These are phyloP conservation scores for Argyresthia goedartella DNA, from an alignment of 2,888 invertebrate genomes.

Conservation along the genomic window DNA sequence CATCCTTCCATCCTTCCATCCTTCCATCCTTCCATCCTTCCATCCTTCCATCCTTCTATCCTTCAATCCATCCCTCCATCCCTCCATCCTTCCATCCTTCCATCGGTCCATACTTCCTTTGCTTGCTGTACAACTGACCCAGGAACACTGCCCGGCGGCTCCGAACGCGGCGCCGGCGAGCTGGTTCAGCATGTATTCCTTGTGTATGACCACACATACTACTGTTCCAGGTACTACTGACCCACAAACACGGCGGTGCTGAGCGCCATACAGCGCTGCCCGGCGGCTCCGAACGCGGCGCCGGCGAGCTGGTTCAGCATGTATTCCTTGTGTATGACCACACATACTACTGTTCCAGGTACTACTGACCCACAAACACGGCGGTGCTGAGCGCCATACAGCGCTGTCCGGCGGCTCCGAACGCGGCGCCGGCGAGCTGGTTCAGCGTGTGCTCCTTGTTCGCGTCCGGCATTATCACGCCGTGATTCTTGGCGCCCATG, in stretches of 20 bases:
- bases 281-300: conserved; percentile 99
- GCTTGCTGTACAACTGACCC: too few species aligned
- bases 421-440: conserved; percentile 93
- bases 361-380: conserved; percentile 84
- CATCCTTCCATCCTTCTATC: too few species aligned
- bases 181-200: background rate
- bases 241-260: conserved; percentile 95
- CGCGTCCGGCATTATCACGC: conserved; percentile 96
- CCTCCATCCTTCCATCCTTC: too few species aligned
- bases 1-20: too few species aligned
- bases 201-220: too few species aligned
- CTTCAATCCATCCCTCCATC: too few species aligned
- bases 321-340: conserved; percentile 90
- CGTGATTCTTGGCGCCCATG: conserved; percentile 99
- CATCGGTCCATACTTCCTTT: too few species aligned
- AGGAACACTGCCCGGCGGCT: too few species aligned
- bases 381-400: conserved; percentile 99
- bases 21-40: too few species aligned
- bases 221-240: too few species aligned
- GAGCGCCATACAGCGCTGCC: conserved; percentile 99
- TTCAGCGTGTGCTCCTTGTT: conserved; percentile 97
- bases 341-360: too few species aligned
- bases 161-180: too few species aligned
- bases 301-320: conserved; percentile 93
- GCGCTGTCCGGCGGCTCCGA: conserved; percentile 98